A percentile compares a stretch with the other conserved stretches of the same genome.
These are phyloP conservation scores for Palythoa grandiflora DNA, from an alignment of 92 coral and sea anemone genomes.

Conservation along the genomic window DNA sequence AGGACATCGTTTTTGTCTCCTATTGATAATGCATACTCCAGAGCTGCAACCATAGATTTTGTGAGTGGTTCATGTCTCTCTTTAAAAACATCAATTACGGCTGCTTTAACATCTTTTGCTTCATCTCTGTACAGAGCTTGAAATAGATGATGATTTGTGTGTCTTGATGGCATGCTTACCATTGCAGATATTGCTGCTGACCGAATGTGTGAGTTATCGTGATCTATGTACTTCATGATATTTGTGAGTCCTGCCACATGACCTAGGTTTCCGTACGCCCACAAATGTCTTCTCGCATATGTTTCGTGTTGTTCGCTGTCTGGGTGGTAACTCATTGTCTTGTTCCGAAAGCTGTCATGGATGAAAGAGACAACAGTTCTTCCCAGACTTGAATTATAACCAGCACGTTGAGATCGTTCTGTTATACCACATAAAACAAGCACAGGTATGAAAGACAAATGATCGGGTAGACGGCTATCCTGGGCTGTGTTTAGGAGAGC, in stretches of 20 bases:
- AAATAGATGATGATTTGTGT: constrained; percentile 79
- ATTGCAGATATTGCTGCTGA: constrained; percentile 88
- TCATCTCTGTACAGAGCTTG: constrained; percentile 72
- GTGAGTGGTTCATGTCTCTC: constrained; percentile 85
- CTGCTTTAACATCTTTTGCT: constrained; percentile 83
- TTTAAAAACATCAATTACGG: constrained; percentile 80
- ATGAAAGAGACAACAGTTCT: constrained; percentile 72
- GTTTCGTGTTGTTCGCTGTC: constrained; percentile 80
- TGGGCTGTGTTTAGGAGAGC: constrained; percentile 60
- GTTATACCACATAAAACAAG: constrained; percentile 80
- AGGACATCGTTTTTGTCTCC: constrained; percentile 80
- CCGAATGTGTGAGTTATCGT: constrained; percentile 92
- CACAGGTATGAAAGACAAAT: constrained; percentile 73
- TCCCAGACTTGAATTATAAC: constrained; percentile 76
- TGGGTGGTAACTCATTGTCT: constrained; percentile 73
- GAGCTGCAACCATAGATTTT: constrained; percentile 65
- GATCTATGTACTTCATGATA: constrained; percentile 76
- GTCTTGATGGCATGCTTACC: constrained; percentile 78
- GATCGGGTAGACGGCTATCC: constrained; percentile 41
- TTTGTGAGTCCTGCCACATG: constrained; percentile 78
- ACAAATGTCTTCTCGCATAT: constrained; percentile 81
- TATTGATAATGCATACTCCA: constrained; percentile 84
- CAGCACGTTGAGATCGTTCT: constrained; percentile 76
- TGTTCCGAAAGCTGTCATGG: constrained; percentile 81
- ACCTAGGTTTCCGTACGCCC: constrained; percentile 98